Conservation (phyloP, 2,113 vertebrate genomes). For the Solea senegalensis region DNA sequence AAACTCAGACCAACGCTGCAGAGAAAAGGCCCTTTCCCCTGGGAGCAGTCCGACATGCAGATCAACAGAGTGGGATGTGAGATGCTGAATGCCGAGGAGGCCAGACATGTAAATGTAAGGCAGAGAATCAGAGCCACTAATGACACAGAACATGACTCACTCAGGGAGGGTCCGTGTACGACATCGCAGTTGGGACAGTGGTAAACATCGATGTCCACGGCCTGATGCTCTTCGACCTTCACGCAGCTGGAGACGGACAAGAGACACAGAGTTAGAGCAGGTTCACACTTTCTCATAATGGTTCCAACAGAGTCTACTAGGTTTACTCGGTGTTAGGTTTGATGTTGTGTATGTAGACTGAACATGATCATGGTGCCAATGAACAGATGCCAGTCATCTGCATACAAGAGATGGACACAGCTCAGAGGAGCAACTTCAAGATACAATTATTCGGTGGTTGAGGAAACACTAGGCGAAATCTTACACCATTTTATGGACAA, state of each 20-base stretch:
- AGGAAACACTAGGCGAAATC: too few species aligned
- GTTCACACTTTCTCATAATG: not conserved
- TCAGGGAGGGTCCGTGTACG: conserved; percentile 91
- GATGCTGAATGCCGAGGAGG: conserved; percentile 1
- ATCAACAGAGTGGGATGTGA: conserved; percentile 4
- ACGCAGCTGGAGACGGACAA: conserved; percentile 87
- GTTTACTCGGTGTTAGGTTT: too few species aligned
- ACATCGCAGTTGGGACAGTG: conserved; percentile 97
- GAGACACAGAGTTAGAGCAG: conserved; percentile 10
- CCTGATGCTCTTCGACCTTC: conserved; percentile 96
- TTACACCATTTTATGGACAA: too few species aligned
- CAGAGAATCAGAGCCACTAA: not conserved
- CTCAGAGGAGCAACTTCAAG: too few species aligned
- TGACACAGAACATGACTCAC: conserved; percentile 81
- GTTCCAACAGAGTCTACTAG: too few species aligned
- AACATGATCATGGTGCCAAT: too few species aligned
- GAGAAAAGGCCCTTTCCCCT: conserved; percentile 11
- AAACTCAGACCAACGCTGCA: conserved; percentile 32
- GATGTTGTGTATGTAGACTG: too few species aligned
- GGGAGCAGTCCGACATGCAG: conserved; percentile 25
- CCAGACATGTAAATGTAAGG: conserved; percentile 23
- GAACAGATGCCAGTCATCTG: too few species aligned
- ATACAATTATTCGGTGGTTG: too few species aligned
- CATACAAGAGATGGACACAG: too few species aligned
- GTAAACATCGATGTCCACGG: conserved; percentile 97